Evolutionary conservation across 1,140 invertebrate species (phyloP), one percentile per base, ranked within the genome.

Genomic region (Conus betulinus): DNA sequence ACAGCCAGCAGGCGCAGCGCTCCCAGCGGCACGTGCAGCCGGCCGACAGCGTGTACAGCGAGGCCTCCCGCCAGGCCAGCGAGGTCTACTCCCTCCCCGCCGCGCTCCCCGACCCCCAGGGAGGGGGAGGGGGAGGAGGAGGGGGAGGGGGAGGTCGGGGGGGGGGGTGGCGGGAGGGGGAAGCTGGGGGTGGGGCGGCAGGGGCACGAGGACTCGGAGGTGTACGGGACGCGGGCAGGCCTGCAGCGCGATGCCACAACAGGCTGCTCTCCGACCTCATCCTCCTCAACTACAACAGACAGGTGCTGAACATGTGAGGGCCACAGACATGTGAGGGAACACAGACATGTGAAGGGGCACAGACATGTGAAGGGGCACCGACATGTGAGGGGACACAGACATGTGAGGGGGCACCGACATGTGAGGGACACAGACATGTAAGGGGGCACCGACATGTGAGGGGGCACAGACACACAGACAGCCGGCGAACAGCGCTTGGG

Each of bases 281-380:
- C 39, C 63, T 89, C 74, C 84, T 89, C 67, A 89, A 89, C 78
- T 89, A 89, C 52, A 86, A 89, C 76, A 60, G 84, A 57, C 88
- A 89, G 76, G 71, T 88, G 7, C 76, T 88, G 20, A 76, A 85
- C 71, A 67, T 78, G 71, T 87, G 63, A 88, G n/a, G 39, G 53
- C n/a, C 55, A 57, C 11, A 20, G 5, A 5, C 2, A 11, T 20
- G 52, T 57, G 20, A 20, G 17, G 0, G 82, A 6, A 5, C 20
- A 13, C n/a, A 20, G 82, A 57, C n/a, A 13, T 7, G 17, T 84
- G 53, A 57, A 8, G 6, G 52, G 5, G 23, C 8, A 20, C 7
- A 13, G 53, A 84, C 3, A 57, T 6, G 52, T 60, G 52, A 57
- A 10, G 13, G 0, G n/a, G 17, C 0, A n/a, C n/a, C n/a, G n/a